A percentile compares a stretch with the other conserved stretches of the same genome.
These are phyloP conservation scores for Pica pica DNA, from an alignment of 2,113 vertebrate genomes.

Conservation along the genomic window DNA sequence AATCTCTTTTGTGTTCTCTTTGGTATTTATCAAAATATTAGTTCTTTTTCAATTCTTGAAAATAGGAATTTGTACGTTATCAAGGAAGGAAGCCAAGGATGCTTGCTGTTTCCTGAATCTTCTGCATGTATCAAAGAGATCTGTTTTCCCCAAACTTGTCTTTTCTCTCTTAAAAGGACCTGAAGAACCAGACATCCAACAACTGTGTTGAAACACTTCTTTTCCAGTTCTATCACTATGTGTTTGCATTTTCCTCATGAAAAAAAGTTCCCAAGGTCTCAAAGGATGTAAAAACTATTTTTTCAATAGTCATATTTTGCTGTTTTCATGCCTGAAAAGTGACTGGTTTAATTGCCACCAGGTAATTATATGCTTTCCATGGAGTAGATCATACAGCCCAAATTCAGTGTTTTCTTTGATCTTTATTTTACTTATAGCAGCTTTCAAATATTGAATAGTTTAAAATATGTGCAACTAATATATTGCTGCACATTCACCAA, in stretches of 20 bases:
- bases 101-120: neutral
- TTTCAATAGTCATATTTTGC: neutral
- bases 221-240: neutral
- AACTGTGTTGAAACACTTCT: neutral
- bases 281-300: neutral
- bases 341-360: neutral
- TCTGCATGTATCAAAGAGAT: neutral
- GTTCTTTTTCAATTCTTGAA: neutral
- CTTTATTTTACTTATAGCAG: neutral
- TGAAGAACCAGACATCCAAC: neutral
- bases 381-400: neutral
- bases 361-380: neutral
- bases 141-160: neutral
- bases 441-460: neutral
- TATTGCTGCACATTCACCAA: neutral
- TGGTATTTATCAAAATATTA: neutral
- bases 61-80: neutral
- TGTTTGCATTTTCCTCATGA: neutral
- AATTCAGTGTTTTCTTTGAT: neutral
- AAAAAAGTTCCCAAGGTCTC: neutral
- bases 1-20: neutral
- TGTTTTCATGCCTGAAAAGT: neutral
- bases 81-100: neutral
- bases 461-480: neutral
- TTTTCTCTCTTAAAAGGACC: neutral